A percentile compares a stretch with the other conserved stretches of the same genome.
Conservation (phyloP, 2,113 vertebrate species). For the Chaenogobius annularis region DNA sequence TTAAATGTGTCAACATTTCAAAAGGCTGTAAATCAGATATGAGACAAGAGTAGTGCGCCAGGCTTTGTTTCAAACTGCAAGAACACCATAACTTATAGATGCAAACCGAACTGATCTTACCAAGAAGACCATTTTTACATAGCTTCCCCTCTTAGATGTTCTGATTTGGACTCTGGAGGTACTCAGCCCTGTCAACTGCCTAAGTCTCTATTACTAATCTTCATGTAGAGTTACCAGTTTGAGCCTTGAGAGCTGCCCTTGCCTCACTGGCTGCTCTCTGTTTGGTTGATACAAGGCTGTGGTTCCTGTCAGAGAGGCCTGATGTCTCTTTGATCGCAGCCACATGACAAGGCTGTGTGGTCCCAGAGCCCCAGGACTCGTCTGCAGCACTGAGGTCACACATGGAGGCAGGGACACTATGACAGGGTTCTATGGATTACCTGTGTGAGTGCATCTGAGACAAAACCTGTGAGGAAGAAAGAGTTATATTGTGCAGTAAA, state of each 20-base stretch:
- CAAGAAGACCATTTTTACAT: not conserved
- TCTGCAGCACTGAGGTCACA: conserved; percentile 39
- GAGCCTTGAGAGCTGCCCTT: conserved; percentile 6
- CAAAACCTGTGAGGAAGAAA: too few species aligned
- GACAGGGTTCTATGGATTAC: not conserved
- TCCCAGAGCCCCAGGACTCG: conserved; percentile 40
- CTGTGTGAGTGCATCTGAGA: conserved; percentile 1
- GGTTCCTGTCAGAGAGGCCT: conserved; percentile 41
- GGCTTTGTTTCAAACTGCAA: not conserved
- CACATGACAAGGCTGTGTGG: conserved; percentile 58
- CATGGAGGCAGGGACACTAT: not conserved
- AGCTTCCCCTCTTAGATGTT: not conserved
- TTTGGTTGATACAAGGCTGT: conserved; percentile 32
- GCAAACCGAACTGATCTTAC: not conserved
- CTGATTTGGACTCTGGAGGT: not conserved
- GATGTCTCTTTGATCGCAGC: conserved; percentile 51
- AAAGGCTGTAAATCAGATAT: too few species aligned
- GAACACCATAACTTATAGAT: not conserved
- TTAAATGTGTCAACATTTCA: too few species aligned
- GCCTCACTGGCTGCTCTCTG: not conserved
- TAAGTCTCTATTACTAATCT: not conserved
- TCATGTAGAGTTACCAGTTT: not conserved
- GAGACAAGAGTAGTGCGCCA: not conserved
- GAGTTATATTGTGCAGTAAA: too few species aligned
- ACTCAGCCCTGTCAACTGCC: not conserved